Evolutionary conservation across 2,113 vertebrate genomes (phyloP), one percentile per base, ranked within the genome.

Genomic region (Sitta europaea): DNA sequence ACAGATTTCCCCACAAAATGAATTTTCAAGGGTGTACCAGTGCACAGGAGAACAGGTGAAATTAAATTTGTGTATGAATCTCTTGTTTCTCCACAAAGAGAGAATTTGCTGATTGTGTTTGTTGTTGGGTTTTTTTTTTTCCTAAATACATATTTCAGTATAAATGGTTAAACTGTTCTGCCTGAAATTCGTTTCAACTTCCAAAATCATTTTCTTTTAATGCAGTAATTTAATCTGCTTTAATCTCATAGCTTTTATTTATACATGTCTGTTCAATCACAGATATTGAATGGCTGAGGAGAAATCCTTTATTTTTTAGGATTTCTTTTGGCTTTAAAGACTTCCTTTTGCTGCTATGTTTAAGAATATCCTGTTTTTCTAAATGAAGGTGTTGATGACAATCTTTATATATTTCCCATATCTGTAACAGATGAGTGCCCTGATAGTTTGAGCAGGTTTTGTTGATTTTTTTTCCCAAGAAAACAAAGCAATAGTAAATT

Each of bases 181-280:
- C 40, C 88, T 81, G 68, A 48, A 50, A 92, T 72, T 80, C 0
- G 0, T 40, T 85, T 65, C 54, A 67, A 79, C 79, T 93, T 58
- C 35, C 47, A 35, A 77, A 78, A 61, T 91, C 19, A 73, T 93
- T 90, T 93, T 95, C 86, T 97, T 92, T 79, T 91, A 92, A 81
- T 78, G 66, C 79, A 53, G 24, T 68, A 71, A 38, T 82, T 84
- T 95, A 93, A 96, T 97, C 96, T 95, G 79, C 38, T 71, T 79
- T 97, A 87, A 95, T 96, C 95, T 96, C 78, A 8, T 24, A 8
- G n/a, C 53, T 47, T 93, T 86, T 93, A 38, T 93, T 96, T 82
- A 70, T 70, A n/a, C 14, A 5, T 24, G 65, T 74, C 86, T 73
- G 5, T 68, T 93, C 95, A 76, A 38, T 95, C 93, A 88, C 89